Evolutionary conservation across 2,888 invertebrate species (phyloP).

Genomic region (Idaea biselata): DNA sequence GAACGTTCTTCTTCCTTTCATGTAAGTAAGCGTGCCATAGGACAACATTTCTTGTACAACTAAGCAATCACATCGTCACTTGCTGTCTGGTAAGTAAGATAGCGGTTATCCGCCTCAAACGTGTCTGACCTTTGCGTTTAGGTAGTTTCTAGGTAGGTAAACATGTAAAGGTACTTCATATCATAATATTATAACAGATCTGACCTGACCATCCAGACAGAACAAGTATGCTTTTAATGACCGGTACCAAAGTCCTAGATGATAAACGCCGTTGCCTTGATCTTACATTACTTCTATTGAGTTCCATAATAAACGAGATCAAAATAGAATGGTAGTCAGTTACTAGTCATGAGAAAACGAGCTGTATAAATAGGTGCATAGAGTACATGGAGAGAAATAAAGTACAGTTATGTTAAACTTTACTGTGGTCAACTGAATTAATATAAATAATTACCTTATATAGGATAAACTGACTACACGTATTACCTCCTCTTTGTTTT

Average conservation of each 20-base stretch:
- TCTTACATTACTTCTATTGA: conserved; percentile 36
- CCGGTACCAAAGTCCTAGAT: neutral
- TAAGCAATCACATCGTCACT: too few species aligned
- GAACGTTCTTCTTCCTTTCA: too few species aligned
- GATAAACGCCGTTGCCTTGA: conserved; percentile 32
- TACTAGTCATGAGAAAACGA: neutral
- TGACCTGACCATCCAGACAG: neutral
- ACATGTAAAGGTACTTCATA: too few species aligned
- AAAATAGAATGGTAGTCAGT: conserved; percentile 3
- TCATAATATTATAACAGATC: too few species aligned
- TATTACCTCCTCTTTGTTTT: neutral
- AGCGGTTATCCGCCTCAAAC: too few species aligned
- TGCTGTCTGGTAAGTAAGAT: too few species aligned
- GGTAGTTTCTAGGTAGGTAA: too few species aligned
- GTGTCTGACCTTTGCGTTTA: too few species aligned
- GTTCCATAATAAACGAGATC: conserved; percentile 20
- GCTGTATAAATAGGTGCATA: neutral
- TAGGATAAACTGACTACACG: neutral
- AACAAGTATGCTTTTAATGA: neutral
- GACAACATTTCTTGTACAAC: too few species aligned
- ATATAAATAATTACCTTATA: neutral
- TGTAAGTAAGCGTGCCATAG: too few species aligned
- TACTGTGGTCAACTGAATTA: neutral
- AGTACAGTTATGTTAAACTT: neutral
- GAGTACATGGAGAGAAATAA: neutral